phyloP scores from a whole-genome alignment of 1,140 invertebrate genomes.

The Drosophila kikkawai region DNA sequence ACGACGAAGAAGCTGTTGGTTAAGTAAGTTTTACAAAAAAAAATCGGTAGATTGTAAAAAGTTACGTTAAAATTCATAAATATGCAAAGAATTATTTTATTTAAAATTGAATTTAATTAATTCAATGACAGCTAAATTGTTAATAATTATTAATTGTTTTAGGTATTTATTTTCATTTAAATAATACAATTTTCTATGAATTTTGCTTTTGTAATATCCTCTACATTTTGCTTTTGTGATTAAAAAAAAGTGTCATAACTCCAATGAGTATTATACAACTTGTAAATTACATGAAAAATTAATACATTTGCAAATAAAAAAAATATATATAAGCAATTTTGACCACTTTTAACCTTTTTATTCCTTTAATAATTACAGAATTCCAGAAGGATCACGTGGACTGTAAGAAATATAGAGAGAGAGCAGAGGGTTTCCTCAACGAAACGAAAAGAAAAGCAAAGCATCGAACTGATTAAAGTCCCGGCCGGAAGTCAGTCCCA shows the following conservation, averaged over 20 bases:
- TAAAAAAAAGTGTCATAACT: too few species aligned
- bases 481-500: constrained; percentile 66
- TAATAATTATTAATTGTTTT: too few species aligned
- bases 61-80: neutral
- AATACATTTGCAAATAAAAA: too few species aligned
- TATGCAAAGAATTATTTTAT: neutral
- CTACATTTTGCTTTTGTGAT: too few species aligned
- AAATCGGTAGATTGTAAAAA: neutral
- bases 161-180: too few species aligned
- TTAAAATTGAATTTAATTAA: neutral
- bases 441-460: constrained; percentile 59
- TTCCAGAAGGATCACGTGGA: constrained; percentile 55
- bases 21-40: neutral
- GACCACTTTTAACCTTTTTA: neutral
- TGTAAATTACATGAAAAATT: too few species aligned
- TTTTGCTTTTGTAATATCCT: too few species aligned
- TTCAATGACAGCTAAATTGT: neutral
- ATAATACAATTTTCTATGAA: too few species aligned
- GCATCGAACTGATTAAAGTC: constrained; percentile 60
- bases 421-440: constrained; percentile 9
- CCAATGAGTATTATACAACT: too few species aligned
- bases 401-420: neutral
- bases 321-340: too few species aligned
- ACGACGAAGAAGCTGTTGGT: constrained; percentile 15
- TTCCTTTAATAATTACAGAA: constrained; percentile 9